Base-by-base conservation (phyloP, 1,140 invertebrate species). In the Colletes latitarsis region DNA sequence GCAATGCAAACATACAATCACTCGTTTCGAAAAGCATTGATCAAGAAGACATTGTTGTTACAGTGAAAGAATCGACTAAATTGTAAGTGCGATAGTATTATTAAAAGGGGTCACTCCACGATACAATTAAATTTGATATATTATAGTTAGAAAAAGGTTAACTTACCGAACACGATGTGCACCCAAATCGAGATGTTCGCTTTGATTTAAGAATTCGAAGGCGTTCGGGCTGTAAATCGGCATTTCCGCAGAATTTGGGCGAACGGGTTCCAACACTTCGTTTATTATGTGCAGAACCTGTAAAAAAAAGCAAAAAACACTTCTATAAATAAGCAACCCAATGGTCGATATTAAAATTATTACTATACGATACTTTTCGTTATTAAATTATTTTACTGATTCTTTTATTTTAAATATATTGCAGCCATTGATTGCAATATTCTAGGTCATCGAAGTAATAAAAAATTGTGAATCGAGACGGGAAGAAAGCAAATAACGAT, bases 221-320 rank as follows among this genome's bases (percentile, higher is more conserved):
- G 97, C 97, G 86, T 96, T 96, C 2, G 96, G 96, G 90, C 97
- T 97, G 90, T 95, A 96, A 41, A 97, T 94, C 6, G 94, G 93
- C n/a, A 93, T 91, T 63, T 94, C 94, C 21, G 93, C 91, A 9
- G 95, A 93, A 57, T 94, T 94, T 4, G 94, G 94, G 79, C 94
- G 94, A 0, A 97, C 94, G 4, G 97, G 97, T 77, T 96, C 95
- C 73, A 98, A 91, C 15, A 97, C 96, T 92, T 97, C 96, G 78
- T 97, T 96, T 86, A 97, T 97, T 86, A 97, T 95, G 90, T 97
- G 97, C 74, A 98, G 93, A 39, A 97, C 95, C 96, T 97, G 82
- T 58, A 89, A 74, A 77, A 70, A 64, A 76, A 52, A 46, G 49
- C 64, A 70, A n/a, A 19, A 64, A 46, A 43, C 41, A 14, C 41